Evolutionary conservation across 2,888 invertebrate genomes (phyloP).

Genomic region (Melieria picta): DNA sequence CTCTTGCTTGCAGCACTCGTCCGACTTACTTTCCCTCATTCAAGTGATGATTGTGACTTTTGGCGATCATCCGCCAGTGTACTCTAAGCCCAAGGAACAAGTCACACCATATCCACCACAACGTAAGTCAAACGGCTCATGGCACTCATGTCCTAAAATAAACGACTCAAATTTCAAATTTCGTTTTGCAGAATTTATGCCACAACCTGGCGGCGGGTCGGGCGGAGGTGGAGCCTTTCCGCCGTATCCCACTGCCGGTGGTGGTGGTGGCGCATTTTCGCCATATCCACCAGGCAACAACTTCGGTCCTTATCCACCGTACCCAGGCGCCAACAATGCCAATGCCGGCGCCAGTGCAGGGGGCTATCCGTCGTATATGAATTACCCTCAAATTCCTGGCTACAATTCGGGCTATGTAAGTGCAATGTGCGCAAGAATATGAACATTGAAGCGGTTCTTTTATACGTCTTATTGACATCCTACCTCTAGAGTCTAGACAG

Average conservation of each 20-base stretch:
- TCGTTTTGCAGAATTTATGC: slow-evolving; percentile 63
- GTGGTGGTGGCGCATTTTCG: slow-evolving; percentile 66
- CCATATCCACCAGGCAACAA: slow-evolving; percentile 51
- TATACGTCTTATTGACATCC: too few species aligned
- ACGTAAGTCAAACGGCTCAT: slow-evolving; percentile 45
- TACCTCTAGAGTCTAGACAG: too few species aligned
- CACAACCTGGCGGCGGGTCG: slow-evolving; percentile 61
- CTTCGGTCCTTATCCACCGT: slow-evolving; percentile 65
- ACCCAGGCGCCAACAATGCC: slow-evolving; percentile 40
- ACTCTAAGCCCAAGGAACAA: slow-evolving; percentile 75
- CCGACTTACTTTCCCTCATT: slow-evolving; percentile 88
- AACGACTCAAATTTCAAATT: background rate
- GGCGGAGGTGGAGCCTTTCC: slow-evolving; percentile 65
- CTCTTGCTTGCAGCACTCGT: slow-evolving; percentile 68
- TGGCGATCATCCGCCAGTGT: slow-evolving; percentile 95
- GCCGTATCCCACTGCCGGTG: slow-evolving; percentile 61
- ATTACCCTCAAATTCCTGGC: slow-evolving; percentile 61
- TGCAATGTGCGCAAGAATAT: background rate
- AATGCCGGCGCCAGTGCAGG: slow-evolving; percentile 50
- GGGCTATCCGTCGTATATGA: slow-evolving; percentile 69
- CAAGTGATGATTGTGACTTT: slow-evolving; percentile 92
- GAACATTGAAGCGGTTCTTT: background rate
- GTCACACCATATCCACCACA: slow-evolving; percentile 68
- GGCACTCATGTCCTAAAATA: background rate
- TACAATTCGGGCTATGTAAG: slow-evolving; percentile 60